Base-by-base conservation (phyloP, 92 coral and sea anemone species). In the Actinostola sp. region DNA sequence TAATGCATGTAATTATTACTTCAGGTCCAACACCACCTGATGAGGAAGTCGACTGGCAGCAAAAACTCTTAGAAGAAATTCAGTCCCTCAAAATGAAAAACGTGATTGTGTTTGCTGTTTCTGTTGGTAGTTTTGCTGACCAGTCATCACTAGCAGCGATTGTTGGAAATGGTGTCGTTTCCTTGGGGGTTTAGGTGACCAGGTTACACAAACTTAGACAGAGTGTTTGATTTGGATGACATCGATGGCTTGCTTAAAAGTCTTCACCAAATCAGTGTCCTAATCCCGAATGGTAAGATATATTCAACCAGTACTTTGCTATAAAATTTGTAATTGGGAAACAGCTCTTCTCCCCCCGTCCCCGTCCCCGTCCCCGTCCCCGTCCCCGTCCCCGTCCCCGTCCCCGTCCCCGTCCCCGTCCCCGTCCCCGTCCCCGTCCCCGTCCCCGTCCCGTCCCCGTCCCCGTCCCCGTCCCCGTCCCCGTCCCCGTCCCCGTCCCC, bases 21-120 rank as follows among this genome's bases (percentile, higher is more conserved):
- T 54, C 54, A 85, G 89, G 89, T 27, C 72, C 72, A 1, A 42
- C 66, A 15, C 70, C 65, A 6, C 82, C 79, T 8, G 83, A 83
- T 23, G 82, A 67, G 24, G 67, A 71, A 16, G 44, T 66, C 20
- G 71, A 78, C 68, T 76, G 82, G 88, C 58, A 74, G 8, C 57
- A 42, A 16, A 51, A 28, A 45, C 43, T 66, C 13, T 30, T 41
- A 13, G 58, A 41, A 28, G 77, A 82, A 8, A 53, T 73, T 10
- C 38, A 73, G 25, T 67, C 71, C 20, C 81, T 85, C 12, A 80
- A 62, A 39, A 51, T 28, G 8, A 79, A 82, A 26, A 51, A 63
- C 24, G 71, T 84, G 38, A 45, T 63, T 8, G 20, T 84, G 1
- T 41, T 71, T 34, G 67, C 45, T 35, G 85, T 84, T 16, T 31